phyloP scores from a whole-genome alignment of 2,113 vertebrate genomes.

The Cariama cristata region DNA sequence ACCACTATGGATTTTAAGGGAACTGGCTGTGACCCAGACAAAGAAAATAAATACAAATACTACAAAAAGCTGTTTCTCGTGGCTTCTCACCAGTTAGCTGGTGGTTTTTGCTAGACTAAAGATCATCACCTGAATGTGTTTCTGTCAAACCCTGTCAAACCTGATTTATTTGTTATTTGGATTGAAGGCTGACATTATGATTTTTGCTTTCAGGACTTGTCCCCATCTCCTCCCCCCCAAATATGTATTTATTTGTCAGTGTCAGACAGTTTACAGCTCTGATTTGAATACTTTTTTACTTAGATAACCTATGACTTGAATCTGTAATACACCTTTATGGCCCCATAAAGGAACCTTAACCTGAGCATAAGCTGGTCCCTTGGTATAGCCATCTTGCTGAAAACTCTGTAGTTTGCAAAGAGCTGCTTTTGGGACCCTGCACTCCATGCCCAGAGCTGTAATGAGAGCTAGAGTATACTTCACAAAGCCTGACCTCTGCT shows the following conservation, averaged over 20 bases:
- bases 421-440: not conserved
- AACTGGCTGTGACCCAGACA: not conserved
- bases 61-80: not conserved
- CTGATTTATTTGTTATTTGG: not conserved
- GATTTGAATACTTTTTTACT: not conserved
- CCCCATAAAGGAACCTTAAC: not conserved
- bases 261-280: not conserved
- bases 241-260: not conserved
- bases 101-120: not conserved
- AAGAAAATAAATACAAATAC: not conserved
- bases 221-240: not conserved
- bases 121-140: not conserved
- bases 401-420: not conserved
- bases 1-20: not conserved
- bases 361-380: not conserved
- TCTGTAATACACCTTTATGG: not conserved
- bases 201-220: not conserved
- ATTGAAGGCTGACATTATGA: not conserved
- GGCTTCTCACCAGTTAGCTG: not conserved
- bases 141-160: not conserved
- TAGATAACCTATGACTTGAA: not conserved
- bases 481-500: not conserved
- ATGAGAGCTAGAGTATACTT: not conserved
- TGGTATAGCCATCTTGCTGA: not conserved
- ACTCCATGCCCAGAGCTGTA: not conserved